Base-by-base conservation (phyloP, 2,888 invertebrate genomes). In the Eupeodes latifasciatus region DNA sequence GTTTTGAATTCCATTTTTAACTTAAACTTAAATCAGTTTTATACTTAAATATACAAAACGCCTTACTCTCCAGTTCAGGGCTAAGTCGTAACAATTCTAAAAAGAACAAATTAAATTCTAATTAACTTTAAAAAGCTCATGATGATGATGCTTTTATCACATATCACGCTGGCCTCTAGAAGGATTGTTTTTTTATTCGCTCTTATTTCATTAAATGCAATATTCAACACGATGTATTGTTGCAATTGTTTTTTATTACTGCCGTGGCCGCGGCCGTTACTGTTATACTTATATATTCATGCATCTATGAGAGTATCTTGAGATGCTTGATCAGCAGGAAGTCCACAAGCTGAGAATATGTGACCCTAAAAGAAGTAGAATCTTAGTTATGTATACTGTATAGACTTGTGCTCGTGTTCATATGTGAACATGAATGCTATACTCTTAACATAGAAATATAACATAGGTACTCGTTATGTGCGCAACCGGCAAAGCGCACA, bases 341-440 rank as follows among this genome's bases (percentile, higher is more conserved):
- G 86, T 85, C 71, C 69, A 62, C 34, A 81, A 75, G 59, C 75
- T 51, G 62, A 69, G 51, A 69, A 62, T 75, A 64, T 64, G 66
- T 83, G 86, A 83, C 86, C 86, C 79, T 71, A 86, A 86, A 81
- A 79, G 74, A 82, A 81, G 55, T 49, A 61, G 59, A 51, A 27
- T 64, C 80, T 80, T 44, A 34, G 19, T 57, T 49, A 77, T 40
- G 40, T 9, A 40, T 40, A 9, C 67, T 40, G 40, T 9, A 40
- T 40, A 9, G 5, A 40, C 9, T 5, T 40, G 40, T 40, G 6
- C 5, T 40, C 9, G 40, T 40, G 40, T 40, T 76, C 62, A 6
- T 55, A 51, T 55, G 14, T 77, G 55, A 64, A 64, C 62, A 79
- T 71, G 79, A 79, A 71, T 59, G 53, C 80, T 71, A 51, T 71